Percentiles rank a stretch among this genome's conserved stretches.
Evolutionary conservation across 2,797 vertebrate species (phyloP).

Genomic region (Acrossocheilus wenchowensis): DNA sequence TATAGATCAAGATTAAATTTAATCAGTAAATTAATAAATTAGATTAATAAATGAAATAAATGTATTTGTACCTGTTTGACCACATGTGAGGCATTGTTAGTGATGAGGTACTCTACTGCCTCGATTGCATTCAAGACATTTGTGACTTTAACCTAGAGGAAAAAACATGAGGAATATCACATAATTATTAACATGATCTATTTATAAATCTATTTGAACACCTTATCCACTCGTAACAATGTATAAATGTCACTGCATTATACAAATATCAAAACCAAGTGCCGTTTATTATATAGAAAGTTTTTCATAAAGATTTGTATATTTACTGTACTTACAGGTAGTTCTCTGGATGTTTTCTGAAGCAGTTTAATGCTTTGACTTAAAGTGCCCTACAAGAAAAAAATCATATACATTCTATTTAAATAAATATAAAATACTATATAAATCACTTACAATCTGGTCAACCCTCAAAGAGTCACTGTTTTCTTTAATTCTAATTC

Average conservation of each 20-base stretch:
- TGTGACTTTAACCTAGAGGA: slow-evolving; percentile 81
- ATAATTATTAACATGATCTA: background rate
- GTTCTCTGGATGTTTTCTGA: slow-evolving; percentile 78
- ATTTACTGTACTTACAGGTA: slow-evolving; percentile 79
- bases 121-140: slow-evolving; percentile 85
- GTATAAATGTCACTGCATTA: background rate
- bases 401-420: background rate
- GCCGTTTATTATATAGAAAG: background rate
- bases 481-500: background rate
- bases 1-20: background rate
- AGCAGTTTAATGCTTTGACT: slow-evolving; percentile 83
- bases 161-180: slow-evolving; percentile 14
- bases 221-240: background rate
- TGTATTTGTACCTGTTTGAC: slow-evolving; percentile 80
- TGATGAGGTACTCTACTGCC: slow-evolving; percentile 86
- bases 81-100: slow-evolving; percentile 83
- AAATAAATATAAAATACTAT: background rate
- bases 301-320: background rate
- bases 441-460: background rate
- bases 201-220: background rate
- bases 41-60: background rate
- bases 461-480: background rate
- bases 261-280: background rate
- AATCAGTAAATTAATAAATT: background rate
- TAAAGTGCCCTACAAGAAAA: slow-evolving; percentile 78